A percentile compares a stretch with the other conserved stretches of the same genome.
phyloP scores from a whole-genome alignment of 2,797 vertebrate species.

The Hemibagrus guttatus region DNA sequence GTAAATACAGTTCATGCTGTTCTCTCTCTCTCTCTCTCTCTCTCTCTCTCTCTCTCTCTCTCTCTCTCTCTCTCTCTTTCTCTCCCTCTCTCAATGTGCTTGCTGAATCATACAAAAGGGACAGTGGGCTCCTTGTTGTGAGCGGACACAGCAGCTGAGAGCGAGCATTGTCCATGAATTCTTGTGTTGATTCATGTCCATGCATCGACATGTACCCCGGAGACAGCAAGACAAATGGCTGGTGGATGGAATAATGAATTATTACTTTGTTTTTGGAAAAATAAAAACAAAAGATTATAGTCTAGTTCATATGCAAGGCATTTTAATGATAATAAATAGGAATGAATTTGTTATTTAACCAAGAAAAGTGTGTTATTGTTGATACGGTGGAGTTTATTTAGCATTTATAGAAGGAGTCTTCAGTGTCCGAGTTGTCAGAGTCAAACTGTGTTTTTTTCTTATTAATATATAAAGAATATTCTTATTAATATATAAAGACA shows the following conservation, averaged over 20 bases:
- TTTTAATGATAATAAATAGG: background rate
- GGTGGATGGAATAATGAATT: slow-evolving; percentile 24
- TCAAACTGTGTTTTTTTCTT: background rate
- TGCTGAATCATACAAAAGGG: slow-evolving; percentile 62
- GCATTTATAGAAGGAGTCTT: background rate
- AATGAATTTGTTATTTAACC: background rate
- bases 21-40: slow-evolving; percentile 17
- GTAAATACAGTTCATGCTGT: slow-evolving; percentile 48
- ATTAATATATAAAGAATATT: too few relatives aligned
- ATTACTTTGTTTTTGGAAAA: background rate
- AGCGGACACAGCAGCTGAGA: slow-evolving; percentile 49
- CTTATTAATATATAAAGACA: too few relatives aligned
- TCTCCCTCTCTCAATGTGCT: slow-evolving; percentile 32
- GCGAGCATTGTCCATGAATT: slow-evolving; percentile 51
- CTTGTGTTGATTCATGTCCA: slow-evolving; percentile 48
- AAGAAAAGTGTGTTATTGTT: too few relatives aligned
- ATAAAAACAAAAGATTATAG: background rate
- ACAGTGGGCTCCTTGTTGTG: slow-evolving; percentile 60
- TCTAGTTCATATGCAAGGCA: background rate
- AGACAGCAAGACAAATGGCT: slow-evolving; percentile 32
- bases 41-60: background rate
- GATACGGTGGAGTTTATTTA: background rate
- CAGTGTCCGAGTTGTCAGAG: background rate
- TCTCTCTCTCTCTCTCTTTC: background rate
- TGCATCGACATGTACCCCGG: slow-evolving; percentile 50